phyloP scores from a whole-genome alignment of 2,888 invertebrate species.

The Philereme vetulata region DNA sequence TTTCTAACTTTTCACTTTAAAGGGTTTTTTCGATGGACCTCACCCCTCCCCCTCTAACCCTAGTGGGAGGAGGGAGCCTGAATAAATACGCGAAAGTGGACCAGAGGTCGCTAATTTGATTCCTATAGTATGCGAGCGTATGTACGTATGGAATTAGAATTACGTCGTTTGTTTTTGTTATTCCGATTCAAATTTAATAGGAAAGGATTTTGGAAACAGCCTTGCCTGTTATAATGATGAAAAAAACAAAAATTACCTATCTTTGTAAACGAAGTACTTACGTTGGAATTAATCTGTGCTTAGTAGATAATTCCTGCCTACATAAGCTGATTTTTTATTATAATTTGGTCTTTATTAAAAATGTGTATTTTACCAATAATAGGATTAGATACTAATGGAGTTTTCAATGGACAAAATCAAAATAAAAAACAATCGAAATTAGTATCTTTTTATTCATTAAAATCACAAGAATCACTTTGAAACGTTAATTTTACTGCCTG shows the following conservation, averaged over 20 bases:
- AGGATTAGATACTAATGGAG: no score
- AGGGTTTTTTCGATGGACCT: slow-evolving; percentile 66
- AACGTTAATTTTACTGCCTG: no score
- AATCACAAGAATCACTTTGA: no score
- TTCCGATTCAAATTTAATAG: slow-evolving; percentile 26
- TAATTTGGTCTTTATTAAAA: no score
- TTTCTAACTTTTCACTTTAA: slow-evolving; percentile 68
- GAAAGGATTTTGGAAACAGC: slow-evolving; percentile 17
- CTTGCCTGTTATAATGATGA: slow-evolving; percentile 1
- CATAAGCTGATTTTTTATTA: no score
- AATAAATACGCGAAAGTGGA: slow-evolving; percentile 59
- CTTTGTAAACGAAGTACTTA: background rate
- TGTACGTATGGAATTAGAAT: slow-evolving; percentile 28
- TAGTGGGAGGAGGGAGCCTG: slow-evolving; percentile 46
- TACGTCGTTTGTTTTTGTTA: slow-evolving; percentile 21
- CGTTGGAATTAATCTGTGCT: background rate
- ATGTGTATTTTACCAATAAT: no score
- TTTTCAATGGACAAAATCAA: no score
- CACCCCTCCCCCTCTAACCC: slow-evolving; percentile 26
- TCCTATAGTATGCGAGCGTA: slow-evolving; percentile 42
- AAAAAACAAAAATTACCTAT: background rate
- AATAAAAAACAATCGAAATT: no score
- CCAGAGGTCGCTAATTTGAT: slow-evolving; percentile 61
- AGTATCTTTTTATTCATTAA: no score
- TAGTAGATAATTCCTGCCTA: no score